Conservation (phyloP, 1,140 invertebrate species). For the Danaus melanippus region DNA sequence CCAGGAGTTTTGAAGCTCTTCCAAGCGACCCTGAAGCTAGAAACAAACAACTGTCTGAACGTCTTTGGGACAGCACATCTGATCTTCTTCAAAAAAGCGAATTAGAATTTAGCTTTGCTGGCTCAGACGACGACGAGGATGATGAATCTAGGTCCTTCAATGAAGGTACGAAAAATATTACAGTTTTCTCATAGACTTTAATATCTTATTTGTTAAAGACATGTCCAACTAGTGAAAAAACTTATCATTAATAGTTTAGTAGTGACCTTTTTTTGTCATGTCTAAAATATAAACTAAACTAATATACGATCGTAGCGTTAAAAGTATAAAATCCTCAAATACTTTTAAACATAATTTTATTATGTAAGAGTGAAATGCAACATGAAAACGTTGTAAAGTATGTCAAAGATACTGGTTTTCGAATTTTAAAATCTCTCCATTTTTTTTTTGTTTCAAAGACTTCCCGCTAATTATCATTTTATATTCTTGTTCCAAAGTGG, state of each 20-base stretch:
- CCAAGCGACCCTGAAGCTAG: slow-evolving; percentile 42
- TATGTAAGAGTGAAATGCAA: slow-evolving; percentile 30
- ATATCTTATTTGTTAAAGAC: too few relatives aligned
- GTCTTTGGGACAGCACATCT: slow-evolving; percentile 42
- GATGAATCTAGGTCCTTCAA: slow-evolving; percentile 44
- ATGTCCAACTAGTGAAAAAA: too few relatives aligned
- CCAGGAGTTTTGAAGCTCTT: slow-evolving; percentile 42
- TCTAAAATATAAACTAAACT: too few relatives aligned
- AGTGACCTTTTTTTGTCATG: too few relatives aligned
- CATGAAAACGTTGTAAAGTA: slow-evolving; percentile 25
- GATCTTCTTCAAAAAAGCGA: slow-evolving; percentile 47
- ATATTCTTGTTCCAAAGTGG: slow-evolving; percentile 12
- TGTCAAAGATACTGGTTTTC: slow-evolving; percentile 32
- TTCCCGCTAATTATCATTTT: slow-evolving; percentile 18
- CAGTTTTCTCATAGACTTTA: too few relatives aligned
- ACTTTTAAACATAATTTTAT: slow-evolving; percentile 1
- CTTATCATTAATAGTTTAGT: too few relatives aligned
- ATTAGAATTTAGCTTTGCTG: slow-evolving; percentile 47
- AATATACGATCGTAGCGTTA: too few relatives aligned
- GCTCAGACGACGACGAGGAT: slow-evolving; percentile 37
- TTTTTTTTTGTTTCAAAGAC: slow-evolving; percentile 22
- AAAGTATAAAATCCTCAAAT: too few relatives aligned
- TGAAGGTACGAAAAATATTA: slow-evolving; percentile 32
- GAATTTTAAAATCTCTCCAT: slow-evolving; percentile 30
- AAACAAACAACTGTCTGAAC: slow-evolving; percentile 43